phyloP scores from a whole-genome alignment of 2,797 vertebrate species.

The Sparidentex hasta region DNA sequence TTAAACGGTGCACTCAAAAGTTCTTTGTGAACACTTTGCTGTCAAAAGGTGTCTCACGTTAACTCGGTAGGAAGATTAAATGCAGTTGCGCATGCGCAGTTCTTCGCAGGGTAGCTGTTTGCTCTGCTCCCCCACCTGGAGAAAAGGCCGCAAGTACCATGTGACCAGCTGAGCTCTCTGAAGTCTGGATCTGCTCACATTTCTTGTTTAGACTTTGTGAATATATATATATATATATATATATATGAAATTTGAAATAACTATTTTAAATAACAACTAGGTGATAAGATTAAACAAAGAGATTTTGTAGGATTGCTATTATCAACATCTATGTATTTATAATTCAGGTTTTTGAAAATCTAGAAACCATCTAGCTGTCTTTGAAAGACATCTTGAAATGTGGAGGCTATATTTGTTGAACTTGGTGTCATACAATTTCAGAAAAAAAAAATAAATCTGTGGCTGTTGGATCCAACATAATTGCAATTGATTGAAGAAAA shows the following conservation, averaged over 20 bases:
- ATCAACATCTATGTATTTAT: background rate
- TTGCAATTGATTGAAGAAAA: background rate
- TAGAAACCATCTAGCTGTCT: no score
- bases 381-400: no score
- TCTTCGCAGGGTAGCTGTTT: no score
- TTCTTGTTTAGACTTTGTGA: no score
- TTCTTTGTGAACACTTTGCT: constrained; percentile 37
- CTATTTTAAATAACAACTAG: no score
- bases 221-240: no score
- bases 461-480: background rate
- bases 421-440: background rate
- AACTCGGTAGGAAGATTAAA: constrained; percentile 63
- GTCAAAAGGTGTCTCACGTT: constrained; percentile 35
- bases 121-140: constrained; percentile 26
- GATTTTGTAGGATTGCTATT: no score
- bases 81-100: constrained; percentile 64
- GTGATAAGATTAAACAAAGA: no score
- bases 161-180: constrained; percentile 22
- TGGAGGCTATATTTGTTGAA: background rate
- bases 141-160: constrained; percentile 8
- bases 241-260: no score
- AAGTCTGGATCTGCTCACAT: no score
- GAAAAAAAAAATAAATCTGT: background rate
- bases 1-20: constrained; percentile 3
- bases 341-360: background rate